These are phyloP conservation scores for Lasius platythorax DNA, from an alignment of 2,888 invertebrate species.

Conservation along the genomic window DNA sequence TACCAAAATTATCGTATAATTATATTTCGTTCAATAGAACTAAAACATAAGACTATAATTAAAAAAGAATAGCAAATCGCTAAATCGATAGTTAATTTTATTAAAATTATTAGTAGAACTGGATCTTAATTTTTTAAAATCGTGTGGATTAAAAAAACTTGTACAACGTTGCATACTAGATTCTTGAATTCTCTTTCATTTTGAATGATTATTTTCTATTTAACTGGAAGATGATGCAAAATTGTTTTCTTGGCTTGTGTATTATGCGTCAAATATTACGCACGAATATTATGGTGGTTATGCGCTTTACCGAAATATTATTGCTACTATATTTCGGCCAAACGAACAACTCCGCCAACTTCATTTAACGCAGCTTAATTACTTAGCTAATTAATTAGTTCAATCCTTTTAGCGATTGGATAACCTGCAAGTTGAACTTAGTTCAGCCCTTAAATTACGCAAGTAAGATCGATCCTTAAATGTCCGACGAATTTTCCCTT, in stretches of 20 bases:
- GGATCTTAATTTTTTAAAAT: not conserved
- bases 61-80: not conserved
- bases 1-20: not conserved
- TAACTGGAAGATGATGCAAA: conserved; percentile 31
- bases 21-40: not conserved
- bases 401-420: conserved; percentile 42
- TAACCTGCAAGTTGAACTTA: conserved; percentile 36
- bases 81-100: not conserved
- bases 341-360: conserved; percentile 23
- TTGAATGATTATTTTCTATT: not conserved
- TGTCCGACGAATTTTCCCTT: conserved; percentile 43
- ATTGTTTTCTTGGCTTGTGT: not conserved
- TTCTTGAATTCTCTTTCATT: not conserved
- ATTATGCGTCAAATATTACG: not conserved
- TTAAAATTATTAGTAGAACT: not conserved
- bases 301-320: conserved; percentile 1
- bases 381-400: conserved; percentile 50
- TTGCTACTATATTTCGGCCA: conserved; percentile 13
- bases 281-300: not conserved
- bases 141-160: not conserved
- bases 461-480: conserved; percentile 50
- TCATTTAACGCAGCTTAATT: conserved; percentile 43
- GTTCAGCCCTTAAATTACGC: conserved; percentile 50
- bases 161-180: not conserved
- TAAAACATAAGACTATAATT: not conserved